Percentiles rank a stretch among this genome's conserved stretches.
Conservation (phyloP, 2,888 invertebrate species). For the Drosophila borealis region DNA sequence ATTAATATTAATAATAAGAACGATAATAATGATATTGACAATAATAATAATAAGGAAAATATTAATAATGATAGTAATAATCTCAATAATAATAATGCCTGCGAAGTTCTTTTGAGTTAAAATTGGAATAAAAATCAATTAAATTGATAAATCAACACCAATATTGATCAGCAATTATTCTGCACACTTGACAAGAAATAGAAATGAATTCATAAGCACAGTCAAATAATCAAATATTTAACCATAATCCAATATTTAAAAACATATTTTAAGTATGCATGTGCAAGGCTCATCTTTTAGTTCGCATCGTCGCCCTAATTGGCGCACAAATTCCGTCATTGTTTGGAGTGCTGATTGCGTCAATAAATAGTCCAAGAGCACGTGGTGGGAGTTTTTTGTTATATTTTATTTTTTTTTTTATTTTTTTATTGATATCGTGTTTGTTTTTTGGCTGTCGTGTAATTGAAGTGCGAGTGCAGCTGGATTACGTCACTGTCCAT, state of each 20-base stretch:
- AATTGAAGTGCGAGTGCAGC: conserved; percentile 54
- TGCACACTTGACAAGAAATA: too few species aligned
- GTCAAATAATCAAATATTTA: too few species aligned
- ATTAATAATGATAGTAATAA: too few species aligned
- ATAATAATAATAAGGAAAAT: too few species aligned
- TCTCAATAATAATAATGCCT: too few species aligned
- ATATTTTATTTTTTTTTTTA: neutral
- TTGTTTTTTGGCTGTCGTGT: conserved; percentile 10
- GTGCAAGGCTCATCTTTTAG: conserved; percentile 4
- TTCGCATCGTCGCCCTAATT: conserved; percentile 7
- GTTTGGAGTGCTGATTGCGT: conserved; percentile 49
- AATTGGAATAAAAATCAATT: too few species aligned
- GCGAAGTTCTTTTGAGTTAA: too few species aligned
- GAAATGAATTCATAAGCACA: too few species aligned
- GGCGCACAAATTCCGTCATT: conserved; percentile 24
- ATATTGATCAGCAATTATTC: too few species aligned
- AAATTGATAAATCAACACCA: too few species aligned
- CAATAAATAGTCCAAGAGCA: conserved; percentile 27
- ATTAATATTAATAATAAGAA: too few species aligned
- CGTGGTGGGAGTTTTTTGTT: neutral
- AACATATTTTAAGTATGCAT: neutral
- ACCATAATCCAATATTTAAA: neutral
- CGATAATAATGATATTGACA: too few species aligned
- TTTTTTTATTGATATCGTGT: neutral
- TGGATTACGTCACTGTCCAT: conserved; percentile 28